Evolutionary conservation across 2,888 invertebrate species (phyloP).

Genomic region (Drosophila trichaetosa): DNA sequence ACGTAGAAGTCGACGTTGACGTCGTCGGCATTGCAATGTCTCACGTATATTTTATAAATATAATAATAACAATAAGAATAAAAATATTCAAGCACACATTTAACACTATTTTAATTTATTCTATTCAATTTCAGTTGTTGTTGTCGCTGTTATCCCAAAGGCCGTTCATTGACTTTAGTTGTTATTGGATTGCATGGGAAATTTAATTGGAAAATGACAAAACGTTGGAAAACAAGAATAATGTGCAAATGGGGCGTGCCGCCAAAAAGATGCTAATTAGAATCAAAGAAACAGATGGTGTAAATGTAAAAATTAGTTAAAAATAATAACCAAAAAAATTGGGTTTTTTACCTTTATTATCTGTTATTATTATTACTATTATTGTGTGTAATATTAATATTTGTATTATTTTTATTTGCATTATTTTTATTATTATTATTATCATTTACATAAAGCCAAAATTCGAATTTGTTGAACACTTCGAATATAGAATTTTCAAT

Average conservation of each 20-base stretch:
- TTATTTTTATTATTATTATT: neutral
- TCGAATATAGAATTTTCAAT: neutral
- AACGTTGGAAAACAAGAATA: slow-evolving; percentile 32
- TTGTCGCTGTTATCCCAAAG: slow-evolving; percentile 53
- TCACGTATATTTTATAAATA: slow-evolving; percentile 53
- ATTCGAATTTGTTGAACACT: neutral
- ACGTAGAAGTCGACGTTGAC: neutral
- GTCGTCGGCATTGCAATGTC: slow-evolving; percentile 63
- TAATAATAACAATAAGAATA: slow-evolving; percentile 32
- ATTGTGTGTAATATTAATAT: neutral
- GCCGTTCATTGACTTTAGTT: slow-evolving; percentile 72
- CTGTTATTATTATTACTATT: too few relatives aligned
- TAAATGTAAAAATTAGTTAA: neutral
- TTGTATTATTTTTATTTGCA: neutral
- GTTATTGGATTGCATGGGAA: slow-evolving; percentile 50
- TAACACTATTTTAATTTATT: slow-evolving; percentile 46
- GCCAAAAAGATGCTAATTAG: neutral
- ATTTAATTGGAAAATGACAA: slow-evolving; percentile 28
- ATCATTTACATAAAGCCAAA: neutral
- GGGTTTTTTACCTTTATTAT: too few relatives aligned
- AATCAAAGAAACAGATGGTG: neutral
- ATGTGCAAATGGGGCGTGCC: slow-evolving; percentile 12
- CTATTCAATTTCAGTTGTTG: slow-evolving; percentile 22
- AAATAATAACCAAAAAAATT: too few relatives aligned
- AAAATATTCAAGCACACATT: slow-evolving; percentile 47